Percentiles rank a stretch among this genome's conserved stretches.
phyloP scores from a whole-genome alignment of 2,888 invertebrate genomes.

The Epinotia bilunana region DNA sequence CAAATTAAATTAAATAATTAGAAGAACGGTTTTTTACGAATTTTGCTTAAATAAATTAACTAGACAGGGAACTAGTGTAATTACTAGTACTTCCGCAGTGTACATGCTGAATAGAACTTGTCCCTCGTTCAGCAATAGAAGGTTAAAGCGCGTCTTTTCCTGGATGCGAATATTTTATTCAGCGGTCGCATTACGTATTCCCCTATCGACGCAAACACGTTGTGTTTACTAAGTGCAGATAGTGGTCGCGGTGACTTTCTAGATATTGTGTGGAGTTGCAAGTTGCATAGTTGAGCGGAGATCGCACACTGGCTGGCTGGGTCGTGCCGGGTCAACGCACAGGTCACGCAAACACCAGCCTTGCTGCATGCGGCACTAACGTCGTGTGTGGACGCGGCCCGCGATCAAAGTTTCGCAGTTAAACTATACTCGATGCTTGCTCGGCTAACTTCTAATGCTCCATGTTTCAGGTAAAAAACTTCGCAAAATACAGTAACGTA shows the following conservation, averaged over 20 bases:
- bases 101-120: conserved; percentile 9
- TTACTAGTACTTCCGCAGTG: conserved; percentile 12
- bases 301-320: conserved; percentile 57
- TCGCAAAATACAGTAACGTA: not conserved
- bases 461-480: not conserved
- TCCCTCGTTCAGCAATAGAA: conserved; percentile 32
- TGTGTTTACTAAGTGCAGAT: conserved; percentile 41
- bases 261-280: conserved; percentile 40
- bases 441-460: conserved; percentile 8
- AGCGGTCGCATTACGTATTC: conserved; percentile 42
- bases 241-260: conserved; percentile 38
- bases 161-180: conserved; percentile 41
- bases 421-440: conserved; percentile 25
- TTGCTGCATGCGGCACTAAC: conserved; percentile 38
- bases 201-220: conserved; percentile 40
- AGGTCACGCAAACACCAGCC: conserved; percentile 59
- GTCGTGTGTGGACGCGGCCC: conserved; percentile 18
- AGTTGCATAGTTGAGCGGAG: conserved; percentile 57
- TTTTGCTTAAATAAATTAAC: conserved; percentile 10
- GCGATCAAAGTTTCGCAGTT: conserved; percentile 30
- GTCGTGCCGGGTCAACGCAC: conserved; percentile 64
- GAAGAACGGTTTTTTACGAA: not conserved
- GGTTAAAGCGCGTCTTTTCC: conserved; percentile 34
- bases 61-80: conserved; percentile 1
- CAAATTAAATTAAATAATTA: conserved; percentile 36